Evolutionary conservation across 2,888 invertebrate species (phyloP).

Genomic region (Clostera curtula): DNA sequence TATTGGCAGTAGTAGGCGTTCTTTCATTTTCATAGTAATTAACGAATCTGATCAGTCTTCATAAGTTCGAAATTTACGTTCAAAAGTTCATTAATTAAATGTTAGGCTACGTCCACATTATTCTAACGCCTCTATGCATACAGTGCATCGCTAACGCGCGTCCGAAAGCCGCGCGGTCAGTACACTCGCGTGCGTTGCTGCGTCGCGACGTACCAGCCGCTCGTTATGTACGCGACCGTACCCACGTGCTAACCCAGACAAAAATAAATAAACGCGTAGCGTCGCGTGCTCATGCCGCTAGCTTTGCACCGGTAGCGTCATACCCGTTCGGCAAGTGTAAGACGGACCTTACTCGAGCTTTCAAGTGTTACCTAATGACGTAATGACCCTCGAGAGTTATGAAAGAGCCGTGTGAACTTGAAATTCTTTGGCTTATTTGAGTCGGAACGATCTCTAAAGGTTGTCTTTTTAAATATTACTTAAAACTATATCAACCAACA

Average conservation of each 20-base stretch:
- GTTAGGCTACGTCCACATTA: slow-evolving; percentile 40
- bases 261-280: slow-evolving; percentile 43
- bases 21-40: no score
- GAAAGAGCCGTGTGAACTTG: no score
- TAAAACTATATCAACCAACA: no score
- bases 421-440: no score
- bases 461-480: no score
- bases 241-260: slow-evolving; percentile 41
- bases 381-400: neutral
- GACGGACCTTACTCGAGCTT: neutral
- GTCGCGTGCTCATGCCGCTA: slow-evolving; percentile 15
- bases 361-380: neutral
- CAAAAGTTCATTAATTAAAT: slow-evolving; percentile 4
- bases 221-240: slow-evolving; percentile 30
- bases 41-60: no score
- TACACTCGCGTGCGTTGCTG: slow-evolving; percentile 61
- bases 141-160: slow-evolving; percentile 48
- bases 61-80: neutral
- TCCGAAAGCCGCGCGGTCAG: slow-evolving; percentile 60
- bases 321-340: slow-evolving; percentile 4
- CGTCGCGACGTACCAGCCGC: slow-evolving; percentile 42
- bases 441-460: no score
- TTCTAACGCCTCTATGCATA: slow-evolving; percentile 50
- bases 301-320: slow-evolving; percentile 17
- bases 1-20: no score